A percentile compares a stretch with the other conserved stretches of the same genome.
phyloP scores from a whole-genome alignment of 2,888 invertebrate genomes.

The Onthophagus sagittarius region DNA sequence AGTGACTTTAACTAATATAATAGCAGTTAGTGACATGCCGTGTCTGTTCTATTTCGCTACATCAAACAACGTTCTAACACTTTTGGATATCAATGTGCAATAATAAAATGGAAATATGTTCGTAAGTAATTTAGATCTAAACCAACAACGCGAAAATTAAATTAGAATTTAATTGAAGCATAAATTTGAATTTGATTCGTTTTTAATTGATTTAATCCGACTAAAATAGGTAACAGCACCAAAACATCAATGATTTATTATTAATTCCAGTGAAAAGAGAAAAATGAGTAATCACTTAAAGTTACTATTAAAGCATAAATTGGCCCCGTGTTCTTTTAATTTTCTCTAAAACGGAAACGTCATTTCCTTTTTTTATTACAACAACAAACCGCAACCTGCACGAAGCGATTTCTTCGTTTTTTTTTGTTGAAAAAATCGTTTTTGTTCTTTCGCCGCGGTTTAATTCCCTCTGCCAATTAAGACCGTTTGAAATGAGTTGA shows the following conservation, averaged over 20 bases:
- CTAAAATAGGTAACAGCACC: background rate
- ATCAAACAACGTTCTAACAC: background rate
- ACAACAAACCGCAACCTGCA: background rate
- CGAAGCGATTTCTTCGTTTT: background rate
- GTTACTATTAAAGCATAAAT: background rate
- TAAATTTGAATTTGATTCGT: no score
- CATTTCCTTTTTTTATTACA: background rate
- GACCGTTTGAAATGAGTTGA: background rate
- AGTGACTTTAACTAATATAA: background rate
- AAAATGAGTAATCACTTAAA: background rate
- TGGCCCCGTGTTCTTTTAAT: background rate
- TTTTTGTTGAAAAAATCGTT: background rate
- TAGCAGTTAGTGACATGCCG: background rate
- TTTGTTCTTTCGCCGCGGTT: background rate
- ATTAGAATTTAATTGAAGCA: background rate
- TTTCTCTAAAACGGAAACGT: background rate
- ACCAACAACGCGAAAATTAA: background rate
- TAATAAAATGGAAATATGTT: background rate
- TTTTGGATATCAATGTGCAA: background rate
- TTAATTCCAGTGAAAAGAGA: background rate
- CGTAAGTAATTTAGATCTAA: background rate
- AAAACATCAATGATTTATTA: background rate
- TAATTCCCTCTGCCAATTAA: background rate
- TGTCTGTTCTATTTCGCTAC: background rate
- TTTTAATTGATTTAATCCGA: background rate